These are phyloP conservation scores for Philaenus spumarius DNA, from an alignment of 1,140 invertebrate genomes.

Conservation along the genomic window DNA sequence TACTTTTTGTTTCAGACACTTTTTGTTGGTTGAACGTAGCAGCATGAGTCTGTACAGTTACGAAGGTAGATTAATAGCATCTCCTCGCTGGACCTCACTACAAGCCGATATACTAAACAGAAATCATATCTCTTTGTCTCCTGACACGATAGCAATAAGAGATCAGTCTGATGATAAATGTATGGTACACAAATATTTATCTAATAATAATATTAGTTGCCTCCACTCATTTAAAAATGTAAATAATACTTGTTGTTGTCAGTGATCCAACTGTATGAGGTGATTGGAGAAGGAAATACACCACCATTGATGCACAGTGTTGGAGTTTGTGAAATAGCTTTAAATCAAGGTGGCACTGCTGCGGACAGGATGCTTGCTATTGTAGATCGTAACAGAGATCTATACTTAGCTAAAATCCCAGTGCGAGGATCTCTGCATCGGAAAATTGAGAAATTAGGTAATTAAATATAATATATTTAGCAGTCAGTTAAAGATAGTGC, in stretches of 20 bases:
- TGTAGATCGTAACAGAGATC: conserved; percentile 73
- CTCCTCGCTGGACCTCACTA: conserved; percentile 67
- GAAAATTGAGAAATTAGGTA: conserved; percentile 67
- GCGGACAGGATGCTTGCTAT: conserved; percentile 67
- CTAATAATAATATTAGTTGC: not conserved
- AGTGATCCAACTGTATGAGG: conserved; percentile 83
- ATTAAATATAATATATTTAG: no score
- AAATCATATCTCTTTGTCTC: conserved; percentile 63
- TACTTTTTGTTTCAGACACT: conserved; percentile 63
- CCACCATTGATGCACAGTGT: conserved; percentile 50
- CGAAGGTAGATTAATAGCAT: conserved; percentile 72
- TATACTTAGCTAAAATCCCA: conserved; percentile 65
- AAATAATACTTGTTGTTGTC: conserved; percentile 32
- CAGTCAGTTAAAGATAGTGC: no score
- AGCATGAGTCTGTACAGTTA: conserved; percentile 77
- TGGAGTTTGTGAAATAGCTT: conserved; percentile 60
- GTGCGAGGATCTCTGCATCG: conserved; percentile 45
- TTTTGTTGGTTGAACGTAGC: conserved; percentile 73
- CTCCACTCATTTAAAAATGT: no score
- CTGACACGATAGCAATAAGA: conserved; percentile 74
- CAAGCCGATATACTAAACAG: conserved; percentile 55
- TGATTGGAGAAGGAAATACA: conserved; percentile 61
- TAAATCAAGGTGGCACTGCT: conserved; percentile 69
- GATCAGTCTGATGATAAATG: conserved; percentile 75
- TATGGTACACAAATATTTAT: conserved; percentile 37